Evolutionary conservation across 2,888 invertebrate species (phyloP).

Genomic region (Sarcophaga carnaria): DNA sequence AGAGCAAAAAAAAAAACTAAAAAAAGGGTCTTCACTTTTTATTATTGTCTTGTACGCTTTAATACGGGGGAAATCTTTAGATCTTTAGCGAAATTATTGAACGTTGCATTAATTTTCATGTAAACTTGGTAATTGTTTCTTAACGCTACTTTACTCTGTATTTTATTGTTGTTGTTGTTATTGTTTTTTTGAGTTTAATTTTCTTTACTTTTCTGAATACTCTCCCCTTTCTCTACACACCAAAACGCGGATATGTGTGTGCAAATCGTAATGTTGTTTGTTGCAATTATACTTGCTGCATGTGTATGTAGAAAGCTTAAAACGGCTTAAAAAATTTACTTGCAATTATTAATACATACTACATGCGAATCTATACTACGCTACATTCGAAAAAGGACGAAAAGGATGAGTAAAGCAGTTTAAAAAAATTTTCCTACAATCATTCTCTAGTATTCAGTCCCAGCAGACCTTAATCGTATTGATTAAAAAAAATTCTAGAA

Average conservation of each 20-base stretch:
- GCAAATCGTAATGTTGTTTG: conserved; percentile 30
- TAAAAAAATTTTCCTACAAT: too few species aligned
- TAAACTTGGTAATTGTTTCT: conserved; percentile 72
- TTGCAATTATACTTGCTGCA: conserved; percentile 15
- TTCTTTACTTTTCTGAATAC: background rate
- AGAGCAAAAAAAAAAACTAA: conserved; percentile 18
- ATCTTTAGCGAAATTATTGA: conserved; percentile 70
- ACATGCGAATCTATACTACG: conserved; percentile 10
- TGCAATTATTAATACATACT: background rate
- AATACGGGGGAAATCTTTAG: conserved; percentile 63
- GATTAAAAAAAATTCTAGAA: background rate
- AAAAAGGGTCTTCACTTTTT: conserved; percentile 38
- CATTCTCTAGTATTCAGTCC: too few species aligned
- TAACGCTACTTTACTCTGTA: conserved; percentile 70
- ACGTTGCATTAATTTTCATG: conserved; percentile 70
- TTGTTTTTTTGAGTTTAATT: background rate
- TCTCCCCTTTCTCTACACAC: background rate
- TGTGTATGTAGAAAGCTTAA: conserved; percentile 23
- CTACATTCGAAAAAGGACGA: background rate
- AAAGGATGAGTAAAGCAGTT: background rate
- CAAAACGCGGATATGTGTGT: background rate
- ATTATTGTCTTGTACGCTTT: conserved; percentile 62
- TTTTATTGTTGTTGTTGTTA: background rate
- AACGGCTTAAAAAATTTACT: conserved; percentile 32
- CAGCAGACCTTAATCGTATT: too few species aligned